Conservation (phyloP, 2,888 invertebrate species). For the Philereme vetulata region DNA sequence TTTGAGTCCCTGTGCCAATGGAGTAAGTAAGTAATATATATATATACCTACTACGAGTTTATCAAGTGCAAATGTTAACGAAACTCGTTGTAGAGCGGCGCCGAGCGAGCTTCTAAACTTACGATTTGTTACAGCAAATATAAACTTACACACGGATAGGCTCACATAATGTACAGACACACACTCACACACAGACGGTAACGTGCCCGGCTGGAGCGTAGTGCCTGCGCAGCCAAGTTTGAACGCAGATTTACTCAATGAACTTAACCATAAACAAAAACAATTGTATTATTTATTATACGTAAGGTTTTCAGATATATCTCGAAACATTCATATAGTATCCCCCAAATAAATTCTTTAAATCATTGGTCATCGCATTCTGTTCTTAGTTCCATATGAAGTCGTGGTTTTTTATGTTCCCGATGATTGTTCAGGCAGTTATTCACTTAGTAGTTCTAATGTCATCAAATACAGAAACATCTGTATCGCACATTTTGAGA, state of each 20-base stretch:
- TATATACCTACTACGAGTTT: constrained; percentile 48
- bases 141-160: constrained; percentile 47
- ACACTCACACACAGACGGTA: constrained; percentile 33
- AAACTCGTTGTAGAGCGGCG: constrained; percentile 62
- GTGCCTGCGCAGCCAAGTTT: constrained; percentile 50
- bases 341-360: too few relatives aligned
- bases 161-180: constrained; percentile 39
- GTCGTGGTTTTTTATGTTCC: neutral
- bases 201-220: constrained; percentile 56
- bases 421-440: neutral
- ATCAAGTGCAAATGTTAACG: constrained; percentile 66
- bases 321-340: neutral
- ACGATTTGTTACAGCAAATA: constrained; percentile 58
- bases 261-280: constrained; percentile 42
- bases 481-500: constrained; percentile 6
- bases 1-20: too few relatives aligned
- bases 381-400: neutral
- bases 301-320: neutral
- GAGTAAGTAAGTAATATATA: too few relatives aligned
- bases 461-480: too few relatives aligned
- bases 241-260: constrained; percentile 74
- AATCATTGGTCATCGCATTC: neutral
- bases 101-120: constrained; percentile 63
- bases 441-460: neutral
- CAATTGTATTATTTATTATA: too few relatives aligned